Conservation (phyloP, 2,888 invertebrate species). For the Apamea epomidion region DNA sequence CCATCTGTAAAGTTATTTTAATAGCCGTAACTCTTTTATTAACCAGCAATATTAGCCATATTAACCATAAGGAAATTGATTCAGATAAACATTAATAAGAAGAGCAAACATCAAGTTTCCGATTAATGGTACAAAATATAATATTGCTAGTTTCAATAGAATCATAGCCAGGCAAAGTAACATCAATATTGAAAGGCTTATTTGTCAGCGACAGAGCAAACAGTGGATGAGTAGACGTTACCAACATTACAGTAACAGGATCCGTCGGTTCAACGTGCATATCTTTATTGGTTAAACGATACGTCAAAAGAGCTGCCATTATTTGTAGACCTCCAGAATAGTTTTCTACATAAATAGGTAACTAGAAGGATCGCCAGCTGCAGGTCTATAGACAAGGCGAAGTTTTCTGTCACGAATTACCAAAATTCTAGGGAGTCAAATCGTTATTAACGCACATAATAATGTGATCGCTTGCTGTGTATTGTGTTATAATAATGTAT, state of each 20-base stretch:
- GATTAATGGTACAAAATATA: not conserved
- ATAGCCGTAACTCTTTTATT: constrained; percentile 1
- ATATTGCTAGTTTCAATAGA: constrained; percentile 14
- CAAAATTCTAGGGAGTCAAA: not conserved
- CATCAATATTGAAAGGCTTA: constrained; percentile 45
- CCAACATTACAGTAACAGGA: constrained; percentile 40
- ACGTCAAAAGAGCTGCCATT: constrained; percentile 19
- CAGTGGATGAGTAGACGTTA: constrained; percentile 37
- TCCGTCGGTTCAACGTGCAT: constrained; percentile 35
- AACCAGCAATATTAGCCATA: not conserved
- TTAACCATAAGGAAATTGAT: not conserved
- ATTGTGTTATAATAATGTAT: too few species aligned
- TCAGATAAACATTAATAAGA: constrained; percentile 13
- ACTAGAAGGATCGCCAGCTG: not conserved
- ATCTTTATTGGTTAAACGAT: constrained; percentile 41
- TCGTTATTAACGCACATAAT: not conserved
- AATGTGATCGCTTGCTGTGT: too few species aligned
- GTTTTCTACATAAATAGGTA: not conserved
- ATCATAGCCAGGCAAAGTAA: constrained; percentile 16
- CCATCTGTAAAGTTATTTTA: not conserved
- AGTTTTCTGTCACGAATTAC: not conserved
- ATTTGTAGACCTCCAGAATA: constrained; percentile 17
- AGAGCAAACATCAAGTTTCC: not conserved
- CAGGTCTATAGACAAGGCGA: not conserved
- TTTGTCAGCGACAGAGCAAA: constrained; percentile 47